Percentiles rank a stretch among this genome's conserved stretches.
phyloP scores from a whole-genome alignment of 2,888 invertebrate species.

The Nemurella pictetii region DNA sequence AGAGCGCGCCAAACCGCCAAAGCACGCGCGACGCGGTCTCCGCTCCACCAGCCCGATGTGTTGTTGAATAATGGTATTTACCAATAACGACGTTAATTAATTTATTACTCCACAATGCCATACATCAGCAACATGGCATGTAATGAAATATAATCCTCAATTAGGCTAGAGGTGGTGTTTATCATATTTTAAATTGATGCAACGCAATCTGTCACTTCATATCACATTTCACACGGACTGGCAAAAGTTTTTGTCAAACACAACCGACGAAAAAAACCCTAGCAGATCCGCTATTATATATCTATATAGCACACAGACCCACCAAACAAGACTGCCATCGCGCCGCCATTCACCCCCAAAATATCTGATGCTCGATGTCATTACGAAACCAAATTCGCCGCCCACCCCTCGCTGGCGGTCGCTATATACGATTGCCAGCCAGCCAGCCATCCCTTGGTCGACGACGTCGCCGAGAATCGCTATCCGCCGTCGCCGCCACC shows the following conservation, averaged over 20 bases:
- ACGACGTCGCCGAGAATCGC: background rate
- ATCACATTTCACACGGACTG: background rate
- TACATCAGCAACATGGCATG: constrained; percentile 10
- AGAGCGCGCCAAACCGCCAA: background rate
- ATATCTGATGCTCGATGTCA: background rate
- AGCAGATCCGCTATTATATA: no score
- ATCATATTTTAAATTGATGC: constrained; percentile 14
- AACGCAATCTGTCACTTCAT: background rate
- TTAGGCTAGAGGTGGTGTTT: constrained; percentile 17
- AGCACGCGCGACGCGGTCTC: background rate
- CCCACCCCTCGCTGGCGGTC: background rate
- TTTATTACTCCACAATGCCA: constrained; percentile 22
- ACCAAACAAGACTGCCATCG: background rate
- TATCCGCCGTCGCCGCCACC: background rate
- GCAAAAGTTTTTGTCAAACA: background rate
- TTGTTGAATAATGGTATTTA: constrained; percentile 20
- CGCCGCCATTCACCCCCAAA: background rate
- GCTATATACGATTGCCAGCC: background rate
- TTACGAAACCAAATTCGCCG: background rate
- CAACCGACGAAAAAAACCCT: background rate
- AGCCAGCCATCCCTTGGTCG: no score
- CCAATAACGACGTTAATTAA: constrained; percentile 30
- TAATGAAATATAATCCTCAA: constrained; percentile 30
- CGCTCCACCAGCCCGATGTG: background rate
- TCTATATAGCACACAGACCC: no score